A percentile compares a stretch with the other conserved stretches of the same genome.
phyloP scores from a whole-genome alignment of 2,888 invertebrate species.

The Caenorhabditis wallacei region DNA sequence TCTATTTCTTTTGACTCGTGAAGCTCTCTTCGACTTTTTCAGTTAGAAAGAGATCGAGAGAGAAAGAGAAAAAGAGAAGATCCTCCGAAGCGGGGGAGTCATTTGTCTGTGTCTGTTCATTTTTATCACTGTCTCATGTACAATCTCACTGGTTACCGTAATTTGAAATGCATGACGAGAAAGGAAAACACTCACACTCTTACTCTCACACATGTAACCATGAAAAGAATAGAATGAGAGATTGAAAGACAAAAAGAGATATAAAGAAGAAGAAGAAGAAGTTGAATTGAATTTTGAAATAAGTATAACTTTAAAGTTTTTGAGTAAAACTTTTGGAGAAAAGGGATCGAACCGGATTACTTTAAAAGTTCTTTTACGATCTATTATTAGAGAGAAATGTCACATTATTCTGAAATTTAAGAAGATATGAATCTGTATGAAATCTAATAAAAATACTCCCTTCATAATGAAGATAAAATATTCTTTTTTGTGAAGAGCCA shows the following conservation, averaged over 20 bases:
- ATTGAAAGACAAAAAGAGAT: slow-evolving; percentile 2
- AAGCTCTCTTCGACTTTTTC: slow-evolving; percentile 9
- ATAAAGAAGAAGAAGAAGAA: neutral
- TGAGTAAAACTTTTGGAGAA: neutral
- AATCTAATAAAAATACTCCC: no score
- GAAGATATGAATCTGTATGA: no score
- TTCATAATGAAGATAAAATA: no score
- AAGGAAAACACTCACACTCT: slow-evolving; percentile 50
- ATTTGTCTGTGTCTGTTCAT: slow-evolving; percentile 32
- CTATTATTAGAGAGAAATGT: no score
- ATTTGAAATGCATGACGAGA: slow-evolving; percentile 67
- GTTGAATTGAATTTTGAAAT: slow-evolving; percentile 8
- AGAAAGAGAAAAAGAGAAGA: slow-evolving; percentile 13
- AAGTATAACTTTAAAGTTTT: no score
- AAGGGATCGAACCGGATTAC: neutral
- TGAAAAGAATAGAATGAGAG: neutral
- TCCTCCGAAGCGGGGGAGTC: slow-evolving; percentile 42
- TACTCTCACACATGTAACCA: slow-evolving; percentile 7
- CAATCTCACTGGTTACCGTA: slow-evolving; percentile 61
- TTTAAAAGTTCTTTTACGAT: no score
- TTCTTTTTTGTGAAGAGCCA: no score
- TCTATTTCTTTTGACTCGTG: slow-evolving; percentile 5
- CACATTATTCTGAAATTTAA: no score
- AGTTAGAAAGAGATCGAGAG: no score
- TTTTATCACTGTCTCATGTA: slow-evolving; percentile 20